These are phyloP conservation scores for Listronotus bonariensis DNA, from an alignment of 1,140 invertebrate species.

Conservation along the genomic window DNA sequence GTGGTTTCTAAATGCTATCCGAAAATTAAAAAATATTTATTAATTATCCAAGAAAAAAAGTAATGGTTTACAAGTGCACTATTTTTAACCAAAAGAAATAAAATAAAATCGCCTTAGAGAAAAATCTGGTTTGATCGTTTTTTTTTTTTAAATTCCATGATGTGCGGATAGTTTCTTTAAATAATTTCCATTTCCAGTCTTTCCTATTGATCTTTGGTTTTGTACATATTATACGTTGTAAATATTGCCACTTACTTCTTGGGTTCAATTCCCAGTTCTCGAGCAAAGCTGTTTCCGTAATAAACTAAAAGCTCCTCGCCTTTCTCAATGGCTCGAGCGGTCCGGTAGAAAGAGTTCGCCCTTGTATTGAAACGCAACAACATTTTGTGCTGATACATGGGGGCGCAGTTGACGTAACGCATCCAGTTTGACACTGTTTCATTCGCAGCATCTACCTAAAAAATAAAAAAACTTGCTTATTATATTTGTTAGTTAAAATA, in stretches of 20 bases:
- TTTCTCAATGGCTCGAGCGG: conserved; percentile 57
- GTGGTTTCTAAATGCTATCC: too few relatives aligned
- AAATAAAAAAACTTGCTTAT: conserved; percentile 4
- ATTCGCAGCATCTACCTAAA: conserved; percentile 51
- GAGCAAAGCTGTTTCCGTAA: conserved; percentile 59
- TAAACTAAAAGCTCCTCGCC: conserved; percentile 63
- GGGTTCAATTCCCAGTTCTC: conserved; percentile 49
- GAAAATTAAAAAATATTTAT: too few relatives aligned
- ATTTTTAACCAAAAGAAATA: too few relatives aligned
- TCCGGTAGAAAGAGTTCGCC: conserved; percentile 64
- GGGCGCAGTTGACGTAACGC: conserved; percentile 66
- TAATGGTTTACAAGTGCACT: too few relatives aligned
- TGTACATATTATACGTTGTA: too few relatives aligned
- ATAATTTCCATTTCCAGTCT: too few relatives aligned
- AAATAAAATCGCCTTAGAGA: too few relatives aligned
- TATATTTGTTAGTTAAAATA: too few relatives aligned
- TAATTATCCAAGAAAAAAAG: too few relatives aligned
- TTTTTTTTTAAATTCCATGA: background rate
- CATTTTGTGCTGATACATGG: conserved; percentile 60
- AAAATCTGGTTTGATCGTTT: background rate
- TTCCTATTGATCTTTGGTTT: too few relatives aligned
- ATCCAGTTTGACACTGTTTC: conserved; percentile 62
- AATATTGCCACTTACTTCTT: conserved; percentile 8
- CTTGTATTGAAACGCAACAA: conserved; percentile 63
- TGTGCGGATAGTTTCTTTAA: too few relatives aligned